Base-by-base conservation (phyloP, 2,888 invertebrate genomes). In the Drosophila phalerata region DNA sequence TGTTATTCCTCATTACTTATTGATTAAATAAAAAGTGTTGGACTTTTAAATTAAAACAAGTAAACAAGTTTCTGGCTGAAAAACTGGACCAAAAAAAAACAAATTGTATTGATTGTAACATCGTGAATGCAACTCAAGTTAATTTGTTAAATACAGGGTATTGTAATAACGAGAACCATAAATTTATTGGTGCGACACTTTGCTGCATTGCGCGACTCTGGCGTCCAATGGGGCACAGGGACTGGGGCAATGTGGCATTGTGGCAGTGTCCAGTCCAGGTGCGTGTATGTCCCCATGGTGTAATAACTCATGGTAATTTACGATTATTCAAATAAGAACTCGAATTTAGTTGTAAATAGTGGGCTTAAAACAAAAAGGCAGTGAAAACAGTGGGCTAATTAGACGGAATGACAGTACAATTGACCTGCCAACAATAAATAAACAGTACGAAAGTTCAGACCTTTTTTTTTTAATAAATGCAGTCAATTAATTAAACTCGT, bases 231-330 rank as follows among this genome's bases (percentile, higher is more conserved):
- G 48, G 63, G 40, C 38, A 38, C 4, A 5, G 25, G 25, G 5
- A 25, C 25, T 40, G 25, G 15, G 22, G n/a, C 34, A 49, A 11
- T 28, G 19, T 37, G 22, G 30, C 28, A 17, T 5, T 15, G 32
- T 47, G 55, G 60, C 60, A 69, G 69, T 62, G 49, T 28, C 28
- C 28, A 28, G 28, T 53, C 51, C 65, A 63, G 56, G 47, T 51
- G 56, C 58, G 51, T 58, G 62, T 61, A 22, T 55, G 47, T 70
- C 75, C 68, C 83, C 60, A 63, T 56, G 60, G 78, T 60, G 64
- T 69, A 74, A 87, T 85, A 85, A 76, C 74, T 88, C 81, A 83
- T 67, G 71, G 61, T 89, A 77, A 86, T 89, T 89, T 88, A 89
- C 83, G 85, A 79, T 80, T 73, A 78, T 82, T 74, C 81, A 82